Percentiles rank a stretch among this genome's conserved stretches.
phyloP scores from a whole-genome alignment of 2,113 vertebrate genomes.

The Oenanthe oenanthe region DNA sequence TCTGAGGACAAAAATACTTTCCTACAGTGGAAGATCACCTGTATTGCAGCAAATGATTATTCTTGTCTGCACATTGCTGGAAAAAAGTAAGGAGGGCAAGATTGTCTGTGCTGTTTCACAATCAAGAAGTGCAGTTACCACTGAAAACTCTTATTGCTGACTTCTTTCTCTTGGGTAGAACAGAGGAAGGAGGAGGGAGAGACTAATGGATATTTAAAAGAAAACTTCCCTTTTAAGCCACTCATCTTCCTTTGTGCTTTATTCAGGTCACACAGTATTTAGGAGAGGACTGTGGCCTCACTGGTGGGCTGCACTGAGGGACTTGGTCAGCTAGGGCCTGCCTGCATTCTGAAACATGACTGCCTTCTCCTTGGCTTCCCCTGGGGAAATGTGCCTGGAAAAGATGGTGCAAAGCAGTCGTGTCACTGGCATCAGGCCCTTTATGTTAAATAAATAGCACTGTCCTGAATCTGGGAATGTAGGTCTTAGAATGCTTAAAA shows the following conservation, averaged over 20 bases:
- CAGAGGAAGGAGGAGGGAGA: neutral
- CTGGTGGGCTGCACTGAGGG: neutral
- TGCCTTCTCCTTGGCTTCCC: neutral
- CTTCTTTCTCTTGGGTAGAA: neutral
- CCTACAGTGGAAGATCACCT: neutral
- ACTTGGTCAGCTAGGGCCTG: neutral
- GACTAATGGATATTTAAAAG: neutral
- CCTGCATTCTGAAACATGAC: neutral
- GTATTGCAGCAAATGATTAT: neutral
- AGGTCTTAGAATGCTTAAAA: neutral
- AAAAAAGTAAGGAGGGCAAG: neutral
- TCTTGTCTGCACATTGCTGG: neutral
- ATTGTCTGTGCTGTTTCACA: neutral
- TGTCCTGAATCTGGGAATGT: neutral
- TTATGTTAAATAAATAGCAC: neutral
- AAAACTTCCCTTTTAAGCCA: neutral
- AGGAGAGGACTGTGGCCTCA: neutral
- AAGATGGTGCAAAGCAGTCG: neutral
- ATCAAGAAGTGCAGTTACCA: neutral
- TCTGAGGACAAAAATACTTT: neutral
- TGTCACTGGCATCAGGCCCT: neutral
- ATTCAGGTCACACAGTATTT: neutral
- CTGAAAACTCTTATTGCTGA: neutral
- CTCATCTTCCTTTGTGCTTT: neutral
- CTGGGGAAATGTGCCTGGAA: neutral